Conservation (phyloP, 2,888 invertebrate genomes). For the Orthosia incerta region DNA sequence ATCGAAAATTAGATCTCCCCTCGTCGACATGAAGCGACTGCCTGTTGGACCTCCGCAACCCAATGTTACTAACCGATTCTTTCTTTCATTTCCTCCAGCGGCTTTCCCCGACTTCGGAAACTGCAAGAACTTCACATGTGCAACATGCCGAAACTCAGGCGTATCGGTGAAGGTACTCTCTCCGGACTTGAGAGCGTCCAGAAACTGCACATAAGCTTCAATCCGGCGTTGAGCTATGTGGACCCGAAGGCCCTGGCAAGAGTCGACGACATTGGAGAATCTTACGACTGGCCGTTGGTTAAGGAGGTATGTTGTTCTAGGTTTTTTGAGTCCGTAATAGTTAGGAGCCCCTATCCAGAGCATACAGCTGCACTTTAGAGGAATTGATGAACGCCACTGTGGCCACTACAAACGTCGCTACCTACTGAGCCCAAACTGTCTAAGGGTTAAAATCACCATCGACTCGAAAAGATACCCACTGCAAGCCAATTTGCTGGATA, state of each 20-base stretch:
- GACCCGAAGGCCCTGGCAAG: constrained; percentile 92
- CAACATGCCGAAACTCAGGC: constrained; percentile 91
- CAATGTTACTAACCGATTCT: neutral
- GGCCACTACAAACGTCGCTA: too few species aligned
- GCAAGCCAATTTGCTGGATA: too few species aligned
- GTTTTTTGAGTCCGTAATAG: too few species aligned
- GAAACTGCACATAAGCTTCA: constrained; percentile 92
- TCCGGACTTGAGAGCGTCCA: constrained; percentile 87
- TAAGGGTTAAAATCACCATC: too few species aligned
- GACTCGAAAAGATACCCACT: too few species aligned
- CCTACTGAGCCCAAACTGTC: too few species aligned
- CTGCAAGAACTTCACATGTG: constrained; percentile 93
- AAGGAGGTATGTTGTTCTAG: constrained; percentile 87
- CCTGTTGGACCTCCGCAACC: too few species aligned
- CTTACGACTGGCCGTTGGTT: constrained; percentile 92
- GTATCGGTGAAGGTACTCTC: constrained; percentile 89
- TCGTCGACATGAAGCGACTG: too few species aligned
- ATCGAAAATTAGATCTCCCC: too few species aligned
- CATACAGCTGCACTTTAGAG: too few species aligned
- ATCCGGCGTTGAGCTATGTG: constrained; percentile 91
- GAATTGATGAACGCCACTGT: too few species aligned
- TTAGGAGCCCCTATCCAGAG: too few species aligned
- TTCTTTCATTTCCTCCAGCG: constrained; percentile 83
- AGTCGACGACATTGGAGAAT: constrained; percentile 87
- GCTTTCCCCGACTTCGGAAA: constrained; percentile 92